Evolutionary conservation across 30 jellyfish, hydroid and myxozoan species (phyloP).

Genomic region (Catostylus mosaicus): DNA sequence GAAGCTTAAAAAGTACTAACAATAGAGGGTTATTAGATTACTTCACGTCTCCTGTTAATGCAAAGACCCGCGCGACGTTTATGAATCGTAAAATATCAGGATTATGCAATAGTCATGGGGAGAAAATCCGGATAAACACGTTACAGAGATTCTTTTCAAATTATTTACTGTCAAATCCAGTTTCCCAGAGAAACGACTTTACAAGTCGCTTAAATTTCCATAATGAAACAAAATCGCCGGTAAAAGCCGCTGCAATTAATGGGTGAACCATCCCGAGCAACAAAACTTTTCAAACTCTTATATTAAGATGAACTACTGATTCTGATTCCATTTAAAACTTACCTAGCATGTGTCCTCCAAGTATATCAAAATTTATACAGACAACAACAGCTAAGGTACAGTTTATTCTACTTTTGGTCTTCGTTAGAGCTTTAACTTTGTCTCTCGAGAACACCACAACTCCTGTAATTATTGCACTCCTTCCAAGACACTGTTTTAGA

Average conservation of each 20-base stretch:
- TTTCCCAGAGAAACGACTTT: conserved; percentile 23
- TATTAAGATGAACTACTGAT: not conserved
- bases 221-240: not conserved
- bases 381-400: not conserved
- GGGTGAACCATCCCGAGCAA: not conserved
- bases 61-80: not conserved
- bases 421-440: not conserved
- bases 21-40: conserved; percentile 42
- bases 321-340: not conserved
- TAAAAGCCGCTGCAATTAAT: not conserved
- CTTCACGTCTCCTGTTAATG: conserved; percentile 14
- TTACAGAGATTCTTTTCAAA: conserved; percentile 42
- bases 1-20: conserved; percentile 36
- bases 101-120: conserved; percentile 20
- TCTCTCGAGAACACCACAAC: not conserved
- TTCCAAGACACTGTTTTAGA: not conserved
- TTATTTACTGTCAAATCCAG: conserved; percentile 53
- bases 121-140: conserved; percentile 56
- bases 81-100: conserved; percentile 35
- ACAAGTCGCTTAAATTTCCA: not conserved
- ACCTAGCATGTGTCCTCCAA: not conserved
- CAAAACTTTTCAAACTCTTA: not conserved
- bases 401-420: not conserved
- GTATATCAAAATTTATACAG: not conserved
- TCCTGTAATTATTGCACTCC: not conserved